A percentile compares a stretch with the other conserved stretches of the same genome.
These are phyloP conservation scores for Toxonevra muliebris DNA, from an alignment of 2,888 invertebrate species.

Conservation along the genomic window DNA sequence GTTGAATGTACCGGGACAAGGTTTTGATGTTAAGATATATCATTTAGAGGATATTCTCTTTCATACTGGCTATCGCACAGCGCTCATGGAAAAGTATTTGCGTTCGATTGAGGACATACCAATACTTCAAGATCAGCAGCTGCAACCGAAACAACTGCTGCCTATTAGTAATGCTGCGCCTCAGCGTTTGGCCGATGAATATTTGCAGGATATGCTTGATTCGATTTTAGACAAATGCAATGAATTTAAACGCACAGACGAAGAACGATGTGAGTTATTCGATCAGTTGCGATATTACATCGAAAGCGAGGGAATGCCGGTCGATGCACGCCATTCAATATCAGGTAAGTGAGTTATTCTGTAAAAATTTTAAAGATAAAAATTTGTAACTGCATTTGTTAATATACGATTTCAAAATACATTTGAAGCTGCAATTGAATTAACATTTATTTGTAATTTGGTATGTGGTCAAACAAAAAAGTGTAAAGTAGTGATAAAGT, in stretches of 20 bases:
- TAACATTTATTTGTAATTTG: too few species aligned
- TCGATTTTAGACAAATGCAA: slow-evolving; percentile 58
- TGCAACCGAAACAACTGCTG: slow-evolving; percentile 22
- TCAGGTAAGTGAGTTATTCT: slow-evolving; percentile 61
- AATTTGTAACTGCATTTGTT: too few species aligned
- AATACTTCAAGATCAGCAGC: slow-evolving; percentile 8
- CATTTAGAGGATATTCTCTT: slow-evolving; percentile 85
- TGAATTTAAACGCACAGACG: slow-evolving; percentile 33
- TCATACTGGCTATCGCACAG: slow-evolving; percentile 60
- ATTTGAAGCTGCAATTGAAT: too few species aligned
- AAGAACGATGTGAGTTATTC: slow-evolving; percentile 73
- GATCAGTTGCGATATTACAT: slow-evolving; percentile 81
- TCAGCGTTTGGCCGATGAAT: slow-evolving; percentile 54
- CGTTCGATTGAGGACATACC: slow-evolving; percentile 39
- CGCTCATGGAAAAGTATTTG: slow-evolving; percentile 49
- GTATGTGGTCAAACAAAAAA: too few species aligned
- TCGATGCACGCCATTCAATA: slow-evolving; percentile 75
- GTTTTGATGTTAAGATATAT: slow-evolving; percentile 77
- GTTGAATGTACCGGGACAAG: slow-evolving; percentile 79
- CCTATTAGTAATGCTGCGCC: slow-evolving; percentile 20
- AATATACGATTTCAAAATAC: too few species aligned
- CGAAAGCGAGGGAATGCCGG: slow-evolving; percentile 79
- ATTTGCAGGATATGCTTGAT: slow-evolving; percentile 66
- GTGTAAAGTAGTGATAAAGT: too few species aligned
- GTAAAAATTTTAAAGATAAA: too few species aligned